A percentile compares a stretch with the other conserved stretches of the same genome.
Evolutionary conservation across 2,113 vertebrate genomes (phyloP).

Genomic region (Empidonax alnorum): DNA sequence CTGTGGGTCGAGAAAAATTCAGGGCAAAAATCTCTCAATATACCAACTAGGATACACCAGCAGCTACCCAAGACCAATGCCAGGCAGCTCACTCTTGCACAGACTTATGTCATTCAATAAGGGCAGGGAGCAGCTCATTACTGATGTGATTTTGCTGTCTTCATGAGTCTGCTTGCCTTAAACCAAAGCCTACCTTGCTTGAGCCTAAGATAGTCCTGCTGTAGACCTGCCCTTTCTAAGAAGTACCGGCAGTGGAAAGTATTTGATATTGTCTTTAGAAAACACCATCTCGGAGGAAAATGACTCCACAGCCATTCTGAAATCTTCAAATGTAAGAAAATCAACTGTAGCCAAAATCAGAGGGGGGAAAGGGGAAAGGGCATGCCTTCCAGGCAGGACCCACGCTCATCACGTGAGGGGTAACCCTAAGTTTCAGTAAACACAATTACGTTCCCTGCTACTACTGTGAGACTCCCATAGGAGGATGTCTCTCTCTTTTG

Average conservation of each 20-base stretch:
- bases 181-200: background rate
- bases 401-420: background rate
- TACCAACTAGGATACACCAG: background rate
- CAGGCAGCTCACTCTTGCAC: accelerated
- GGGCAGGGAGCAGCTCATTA: background rate
- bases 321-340: background rate
- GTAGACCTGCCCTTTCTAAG: background rate
- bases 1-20: background rate
- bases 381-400: background rate
- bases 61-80: background rate
- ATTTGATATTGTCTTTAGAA: background rate
- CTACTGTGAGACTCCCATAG: background rate
- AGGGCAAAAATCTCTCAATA: background rate
- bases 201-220: background rate
- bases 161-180: background rate
- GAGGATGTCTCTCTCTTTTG: background rate
- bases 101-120: background rate
- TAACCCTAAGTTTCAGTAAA: background rate
- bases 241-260: background rate
- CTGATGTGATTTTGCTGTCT: background rate
- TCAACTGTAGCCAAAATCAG: background rate
- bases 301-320: background rate
- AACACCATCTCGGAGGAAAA: background rate
- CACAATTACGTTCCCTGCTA: background rate
- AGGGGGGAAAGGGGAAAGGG: background rate